Base-by-base conservation (phyloP, 2,888 invertebrate species). In the Caenorhabditis japonica region DNA sequence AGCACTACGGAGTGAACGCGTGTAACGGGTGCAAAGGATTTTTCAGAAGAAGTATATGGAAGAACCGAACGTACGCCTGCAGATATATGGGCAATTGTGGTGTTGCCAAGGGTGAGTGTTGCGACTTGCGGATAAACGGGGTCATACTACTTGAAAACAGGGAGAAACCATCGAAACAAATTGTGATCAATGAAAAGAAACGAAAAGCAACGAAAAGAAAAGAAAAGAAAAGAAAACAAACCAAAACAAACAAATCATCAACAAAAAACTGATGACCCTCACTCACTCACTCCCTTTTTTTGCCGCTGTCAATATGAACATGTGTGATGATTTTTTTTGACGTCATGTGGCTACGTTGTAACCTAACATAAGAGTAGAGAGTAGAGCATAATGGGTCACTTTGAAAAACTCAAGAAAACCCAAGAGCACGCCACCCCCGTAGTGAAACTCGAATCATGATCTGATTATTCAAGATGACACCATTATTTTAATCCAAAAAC, bases 1-100 rank as follows among this genome's bases (percentile, higher is more conserved):
- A 76, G 51, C 82, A 82, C 52, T 82, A 82, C 51, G 82, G 82
- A 23, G 80, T 79, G 15, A 76, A 75, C 56, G 78, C 80, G n/a
- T 81, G 81, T 58, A 85, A 85, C 55, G 85, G 85, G 17, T 86
- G 84, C 76, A 85, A 85, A 52, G 85, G 85, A 25, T 84, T 84
- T 64, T 84, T 84, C 68, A 56, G 83, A 21, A 60, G 83, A 60
- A 80, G 75, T 41, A 79, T 77, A 7, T 72, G 73, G 75, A 77
- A 77, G 53, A 79, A 76, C 44, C 30, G 79, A 21, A 75, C 61
- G 19, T 79, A 76, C 38, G 53, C 60, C 7, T 77, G 75, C 55
- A 55, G 78, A 15, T 78, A 73, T 39, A 66, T 69, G 30, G 74
- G 74, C 4, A 62, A 64, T 15, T 78, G 78, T 41, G 62, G 68